Evolutionary conservation across 2,113 vertebrate species (phyloP).

Genomic region (Thomomys bottae): DNA sequence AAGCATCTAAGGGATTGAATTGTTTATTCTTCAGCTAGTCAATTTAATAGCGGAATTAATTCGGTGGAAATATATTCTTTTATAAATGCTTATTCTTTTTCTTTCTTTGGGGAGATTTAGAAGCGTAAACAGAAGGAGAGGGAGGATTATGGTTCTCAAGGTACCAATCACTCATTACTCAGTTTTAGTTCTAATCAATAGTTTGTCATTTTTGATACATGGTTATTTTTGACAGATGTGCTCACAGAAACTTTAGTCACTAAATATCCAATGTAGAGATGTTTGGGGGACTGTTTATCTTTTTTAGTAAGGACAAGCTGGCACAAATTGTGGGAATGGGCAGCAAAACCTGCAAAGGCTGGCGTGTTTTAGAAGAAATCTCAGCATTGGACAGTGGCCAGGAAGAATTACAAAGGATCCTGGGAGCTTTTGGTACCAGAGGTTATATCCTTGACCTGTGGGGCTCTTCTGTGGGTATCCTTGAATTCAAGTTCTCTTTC

Average conservation of each 20-base stretch:
- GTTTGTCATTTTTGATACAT: constrained; percentile 21
- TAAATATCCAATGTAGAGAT: not conserved
- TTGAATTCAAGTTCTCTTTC: not conserved
- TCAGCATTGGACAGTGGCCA: not conserved
- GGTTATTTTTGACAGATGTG: constrained; percentile 40
- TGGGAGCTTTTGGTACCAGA: not conserved
- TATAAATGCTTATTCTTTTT: constrained; percentile 33
- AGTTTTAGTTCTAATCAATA: constrained; percentile 49
- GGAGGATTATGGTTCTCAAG: constrained; percentile 15
- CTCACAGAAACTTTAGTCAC: constrained; percentile 23
- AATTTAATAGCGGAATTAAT: constrained; percentile 42
- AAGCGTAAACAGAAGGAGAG: not conserved
- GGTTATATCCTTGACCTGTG: not conserved
- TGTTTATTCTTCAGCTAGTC: constrained; percentile 29
- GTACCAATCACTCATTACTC: constrained; percentile 9
- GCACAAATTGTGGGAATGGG: not conserved
- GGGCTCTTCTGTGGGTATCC: not conserved
- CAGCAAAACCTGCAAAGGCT: not conserved
- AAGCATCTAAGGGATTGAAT: not conserved
- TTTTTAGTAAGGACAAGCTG: not conserved
- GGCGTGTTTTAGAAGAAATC: not conserved
- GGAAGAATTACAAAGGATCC: not conserved
- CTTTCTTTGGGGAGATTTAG: constrained; percentile 36
- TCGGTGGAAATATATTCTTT: constrained; percentile 30
- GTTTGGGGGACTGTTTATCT: not conserved